Conservation (phyloP, 2,113 vertebrate genomes). For the Ceyx margarethae region DNA sequence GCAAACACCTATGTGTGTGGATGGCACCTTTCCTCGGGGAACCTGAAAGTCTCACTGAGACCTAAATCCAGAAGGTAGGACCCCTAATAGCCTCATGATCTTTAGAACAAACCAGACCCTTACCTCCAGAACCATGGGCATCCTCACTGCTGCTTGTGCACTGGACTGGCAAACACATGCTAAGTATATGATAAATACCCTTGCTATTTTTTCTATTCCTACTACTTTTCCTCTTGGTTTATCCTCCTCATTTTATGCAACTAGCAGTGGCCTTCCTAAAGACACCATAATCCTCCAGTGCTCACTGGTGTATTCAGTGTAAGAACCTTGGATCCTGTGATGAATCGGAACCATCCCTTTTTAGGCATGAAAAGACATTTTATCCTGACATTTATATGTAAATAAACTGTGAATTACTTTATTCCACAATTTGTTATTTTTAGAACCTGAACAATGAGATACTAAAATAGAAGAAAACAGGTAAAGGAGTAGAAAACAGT, state of each 20-base stretch:
- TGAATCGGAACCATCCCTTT: background rate
- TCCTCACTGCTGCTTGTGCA: background rate
- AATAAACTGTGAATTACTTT: background rate
- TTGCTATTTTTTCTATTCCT: background rate
- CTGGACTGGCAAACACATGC: background rate
- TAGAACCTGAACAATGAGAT: background rate
- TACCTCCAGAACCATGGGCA: background rate
- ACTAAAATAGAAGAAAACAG: background rate
- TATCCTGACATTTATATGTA: background rate
- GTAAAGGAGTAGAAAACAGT: background rate
- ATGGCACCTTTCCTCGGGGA: background rate
- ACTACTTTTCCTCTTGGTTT: background rate
- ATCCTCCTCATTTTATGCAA: background rate
- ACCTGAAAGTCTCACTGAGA: background rate
- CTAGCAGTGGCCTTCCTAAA: background rate
- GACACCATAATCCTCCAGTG: background rate
- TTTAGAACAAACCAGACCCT: background rate
- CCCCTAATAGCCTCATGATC: background rate
- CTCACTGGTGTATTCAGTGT: background rate
- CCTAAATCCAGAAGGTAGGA: background rate
- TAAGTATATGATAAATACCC: background rate
- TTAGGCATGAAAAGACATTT: background rate
- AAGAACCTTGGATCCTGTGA: background rate
- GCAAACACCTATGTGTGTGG: fast-evolving
- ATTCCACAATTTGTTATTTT: background rate